These are phyloP conservation scores for Lumbricus terrestris DNA, from an alignment of 2,888 invertebrate species.

Conservation along the genomic window DNA sequence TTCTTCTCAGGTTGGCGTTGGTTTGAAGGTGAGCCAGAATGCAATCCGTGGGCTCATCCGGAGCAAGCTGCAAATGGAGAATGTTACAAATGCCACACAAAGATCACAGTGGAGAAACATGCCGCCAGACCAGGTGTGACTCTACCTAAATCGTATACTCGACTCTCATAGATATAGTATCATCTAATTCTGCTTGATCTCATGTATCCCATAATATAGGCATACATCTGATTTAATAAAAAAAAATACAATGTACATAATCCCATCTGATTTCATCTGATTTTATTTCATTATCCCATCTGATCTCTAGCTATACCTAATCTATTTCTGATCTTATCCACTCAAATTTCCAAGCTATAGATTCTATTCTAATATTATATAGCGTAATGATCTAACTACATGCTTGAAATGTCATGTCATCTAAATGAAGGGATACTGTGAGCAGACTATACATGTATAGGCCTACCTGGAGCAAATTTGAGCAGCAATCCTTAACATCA, in stretches of 20 bases:
- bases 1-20: constrained; percentile 9
- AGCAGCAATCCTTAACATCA: neutral
- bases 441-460: too few relatives aligned
- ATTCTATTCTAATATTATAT: neutral
- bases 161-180: neutral
- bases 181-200: neutral
- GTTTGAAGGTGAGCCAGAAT: neutral
- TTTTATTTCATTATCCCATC: too few relatives aligned
- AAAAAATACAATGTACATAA: too few relatives aligned
- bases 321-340: neutral
- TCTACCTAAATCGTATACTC: neutral
- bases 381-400: neutral
- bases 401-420: neutral
- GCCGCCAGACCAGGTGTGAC: neutral
- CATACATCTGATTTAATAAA: too few relatives aligned
- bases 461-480: neutral
- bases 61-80: neutral
- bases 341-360: neutral
- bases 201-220: too few relatives aligned
- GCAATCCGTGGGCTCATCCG: neutral
- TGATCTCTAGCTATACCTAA: neutral
- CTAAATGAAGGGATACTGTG: neutral
- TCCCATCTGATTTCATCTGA: too few relatives aligned
- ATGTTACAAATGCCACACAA: neutral
- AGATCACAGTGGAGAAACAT: neutral